Evolutionary conservation across 1,140 invertebrate species (phyloP), one percentile per base, ranked within the genome.

Genomic region (Drosophila jambulina): DNA sequence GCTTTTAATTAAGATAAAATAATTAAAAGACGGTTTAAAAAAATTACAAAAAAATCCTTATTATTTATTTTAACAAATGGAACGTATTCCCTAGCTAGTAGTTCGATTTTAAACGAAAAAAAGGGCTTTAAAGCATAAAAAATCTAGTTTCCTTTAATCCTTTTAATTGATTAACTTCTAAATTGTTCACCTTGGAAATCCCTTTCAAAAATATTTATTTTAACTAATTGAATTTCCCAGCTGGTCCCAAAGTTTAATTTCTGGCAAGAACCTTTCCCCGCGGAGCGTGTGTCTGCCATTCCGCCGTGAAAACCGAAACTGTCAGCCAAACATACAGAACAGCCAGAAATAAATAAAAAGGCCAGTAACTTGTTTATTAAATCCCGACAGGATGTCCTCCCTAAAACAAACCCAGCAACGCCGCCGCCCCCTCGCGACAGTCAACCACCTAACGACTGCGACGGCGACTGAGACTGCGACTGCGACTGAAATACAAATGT

Each of bases 361-460:
- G 78, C 78, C 72, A 81, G 75, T 83, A 72, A 83, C 80, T 83
- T 68, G 75, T 79, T 80, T 81, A 83, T 80, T 83, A 83, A 83
- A 80, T 83, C 80, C 81, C 80, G 76, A 83, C 75, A 80, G 81
- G 80, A 79, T 83, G 81, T 83, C 51, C 51, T 71, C 74, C 57
- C 59, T 42, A 58, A 38, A 56, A 38, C 53, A 38, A 56, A 56
- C 34, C 67, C 32, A 42, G 17, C 34, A 43, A 13, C 12, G 10
- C 0, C 1, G 25, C 48, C 25, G 17, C 51, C 32, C 51, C 29
- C 43, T 29, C 23, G 49, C 57, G 23, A 36, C 70, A 74, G 43
- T 51, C 69, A 72, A 71, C 67, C 67, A 48, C 69, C 67, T 71
- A 71, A 27, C 42, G 49, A 70, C 65, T 25, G 65, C 32, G 34